Percentiles rank a stretch among this genome's conserved stretches.
Evolutionary conservation across 1,140 invertebrate species (phyloP).

Genomic region (Brachionus plicatilis): DNA sequence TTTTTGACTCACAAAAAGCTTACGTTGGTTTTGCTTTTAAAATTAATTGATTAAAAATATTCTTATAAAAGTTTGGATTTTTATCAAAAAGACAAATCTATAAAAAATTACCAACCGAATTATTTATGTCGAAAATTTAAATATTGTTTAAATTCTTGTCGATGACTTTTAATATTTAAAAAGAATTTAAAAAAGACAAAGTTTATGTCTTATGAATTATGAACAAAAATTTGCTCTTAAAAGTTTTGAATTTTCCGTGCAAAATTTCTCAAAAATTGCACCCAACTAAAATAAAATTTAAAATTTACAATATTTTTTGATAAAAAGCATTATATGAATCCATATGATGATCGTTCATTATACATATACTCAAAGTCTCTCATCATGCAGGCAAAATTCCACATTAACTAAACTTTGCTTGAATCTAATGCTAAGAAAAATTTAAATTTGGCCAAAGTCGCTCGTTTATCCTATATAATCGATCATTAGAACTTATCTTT

Average conservation of each 20-base stretch:
- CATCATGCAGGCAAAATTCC: neutral
- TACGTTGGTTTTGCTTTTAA: no score
- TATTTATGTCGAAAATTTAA: no score
- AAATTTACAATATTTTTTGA: neutral
- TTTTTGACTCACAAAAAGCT: no score
- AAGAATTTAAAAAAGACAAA: no score
- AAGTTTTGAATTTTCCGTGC: neutral
- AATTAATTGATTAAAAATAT: no score
- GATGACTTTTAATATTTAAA: no score
- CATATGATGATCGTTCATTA: neutral
- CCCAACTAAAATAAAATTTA: neutral
- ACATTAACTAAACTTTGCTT: neutral
- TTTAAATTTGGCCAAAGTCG: neutral
- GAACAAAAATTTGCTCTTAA: no score
- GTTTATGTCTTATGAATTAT: no score
- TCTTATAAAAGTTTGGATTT: no score
- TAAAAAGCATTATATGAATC: neutral
- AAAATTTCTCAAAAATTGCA: neutral
- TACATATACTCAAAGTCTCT: neutral
- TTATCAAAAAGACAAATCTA: no score
- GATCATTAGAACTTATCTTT: neutral
- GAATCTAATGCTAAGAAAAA: neutral
- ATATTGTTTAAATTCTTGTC: no score
- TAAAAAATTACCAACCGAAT: no score
- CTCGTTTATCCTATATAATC: slow-evolving; percentile 25